phyloP scores from a whole-genome alignment of 1,140 invertebrate species.

The Ceratina japonica region DNA sequence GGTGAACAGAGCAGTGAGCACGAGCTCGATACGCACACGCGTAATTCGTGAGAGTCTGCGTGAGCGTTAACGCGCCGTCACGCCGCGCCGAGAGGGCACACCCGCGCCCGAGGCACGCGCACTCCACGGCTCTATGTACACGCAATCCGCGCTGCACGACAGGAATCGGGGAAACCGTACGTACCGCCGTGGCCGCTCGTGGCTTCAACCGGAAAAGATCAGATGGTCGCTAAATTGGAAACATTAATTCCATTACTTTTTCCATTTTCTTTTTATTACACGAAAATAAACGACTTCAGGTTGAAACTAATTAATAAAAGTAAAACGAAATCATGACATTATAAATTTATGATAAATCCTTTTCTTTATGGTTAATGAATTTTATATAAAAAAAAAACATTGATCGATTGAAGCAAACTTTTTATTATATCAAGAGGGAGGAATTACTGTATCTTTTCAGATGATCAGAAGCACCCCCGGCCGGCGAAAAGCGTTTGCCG shows the following conservation, averaged over 20 bases:
- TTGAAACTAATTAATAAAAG: too few species aligned
- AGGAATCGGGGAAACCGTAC: conserved; percentile 47
- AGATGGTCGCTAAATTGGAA: not conserved
- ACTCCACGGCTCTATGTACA: conserved; percentile 30
- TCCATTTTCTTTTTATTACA: too few species aligned
- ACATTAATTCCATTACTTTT: too few species aligned
- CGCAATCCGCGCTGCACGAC: conserved; percentile 49
- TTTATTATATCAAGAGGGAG: too few species aligned
- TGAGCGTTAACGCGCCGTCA: conserved; percentile 51
- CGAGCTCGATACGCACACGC: conserved; percentile 13
- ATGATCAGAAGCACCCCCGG: conserved; percentile 1
- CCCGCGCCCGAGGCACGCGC: conserved; percentile 64
- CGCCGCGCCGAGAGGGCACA: conserved; percentile 50
- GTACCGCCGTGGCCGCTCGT: not conserved
- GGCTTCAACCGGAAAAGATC: conserved; percentile 4
- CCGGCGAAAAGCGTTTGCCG: not conserved
- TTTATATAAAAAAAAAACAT: too few species aligned
- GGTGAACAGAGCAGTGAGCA: conserved; percentile 43
- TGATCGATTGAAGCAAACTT: too few species aligned
- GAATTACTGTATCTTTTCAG: not conserved
- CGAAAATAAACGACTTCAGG: too few species aligned
- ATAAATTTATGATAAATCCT: too few species aligned
- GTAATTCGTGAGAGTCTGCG: conserved; percentile 12
- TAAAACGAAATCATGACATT: too few species aligned
- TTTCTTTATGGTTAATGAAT: too few species aligned